Percentiles rank a stretch among this genome's conserved stretches.
Evolutionary conservation across 2,888 invertebrate species (phyloP).

Genomic region (Resseliella maxima): DNA sequence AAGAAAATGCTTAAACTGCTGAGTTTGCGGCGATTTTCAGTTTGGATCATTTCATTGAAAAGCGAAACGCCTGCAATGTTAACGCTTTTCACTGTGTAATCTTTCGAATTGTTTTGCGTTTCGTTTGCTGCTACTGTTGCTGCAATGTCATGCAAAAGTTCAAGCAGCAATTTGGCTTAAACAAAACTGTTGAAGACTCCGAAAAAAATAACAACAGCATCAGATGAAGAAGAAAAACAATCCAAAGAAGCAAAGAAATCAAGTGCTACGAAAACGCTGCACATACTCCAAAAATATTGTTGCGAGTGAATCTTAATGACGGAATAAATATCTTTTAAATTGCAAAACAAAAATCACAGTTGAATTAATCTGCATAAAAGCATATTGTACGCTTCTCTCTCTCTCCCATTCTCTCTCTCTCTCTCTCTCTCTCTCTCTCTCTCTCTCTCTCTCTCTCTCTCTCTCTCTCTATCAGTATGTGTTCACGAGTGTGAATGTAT

Average conservation of each 20-base stretch:
- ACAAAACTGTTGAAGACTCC: background rate
- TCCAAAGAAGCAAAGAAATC: background rate
- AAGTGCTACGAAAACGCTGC: no score
- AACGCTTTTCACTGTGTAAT: background rate
- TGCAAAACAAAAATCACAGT: constrained; percentile 13
- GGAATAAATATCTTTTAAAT: constrained; percentile 32
- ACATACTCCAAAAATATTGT: background rate
- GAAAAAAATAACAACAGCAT: background rate
- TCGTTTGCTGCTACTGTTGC: background rate
- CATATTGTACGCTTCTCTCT: background rate
- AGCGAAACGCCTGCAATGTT: background rate
- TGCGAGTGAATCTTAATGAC: constrained; percentile 26
- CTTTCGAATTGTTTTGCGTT: background rate
- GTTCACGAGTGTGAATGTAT: no score
- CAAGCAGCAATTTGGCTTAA: background rate
- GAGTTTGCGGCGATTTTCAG: background rate
- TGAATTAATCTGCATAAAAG: constrained; percentile 47
- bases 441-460: background rate
- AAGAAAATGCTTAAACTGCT: background rate
- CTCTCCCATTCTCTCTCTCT: background rate
- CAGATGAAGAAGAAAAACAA: background rate
- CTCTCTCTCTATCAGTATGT: no score
- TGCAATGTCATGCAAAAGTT: no score
- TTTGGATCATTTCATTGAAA: background rate
- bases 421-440: background rate